Percentiles rank a stretch among this genome's conserved stretches.
Evolutionary conservation across 2,797 vertebrate genomes (phyloP).

Genomic region (Odontamblyopus lacepedii): DNA sequence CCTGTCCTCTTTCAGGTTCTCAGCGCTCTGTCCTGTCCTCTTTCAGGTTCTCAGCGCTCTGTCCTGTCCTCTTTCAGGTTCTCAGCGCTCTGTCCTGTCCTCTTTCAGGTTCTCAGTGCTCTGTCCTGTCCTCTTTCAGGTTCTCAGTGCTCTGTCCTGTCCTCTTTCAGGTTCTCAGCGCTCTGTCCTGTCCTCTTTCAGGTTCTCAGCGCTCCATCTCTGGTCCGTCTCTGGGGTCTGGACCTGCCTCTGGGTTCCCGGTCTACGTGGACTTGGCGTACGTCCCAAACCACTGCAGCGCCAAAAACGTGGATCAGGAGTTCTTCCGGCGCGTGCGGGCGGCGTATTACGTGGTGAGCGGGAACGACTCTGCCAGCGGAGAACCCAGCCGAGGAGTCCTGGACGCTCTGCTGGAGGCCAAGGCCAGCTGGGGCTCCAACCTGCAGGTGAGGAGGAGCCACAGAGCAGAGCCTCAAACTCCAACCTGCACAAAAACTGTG

Average conservation of each 20-base stretch:
- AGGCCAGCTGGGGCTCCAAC: conserved; percentile 97
- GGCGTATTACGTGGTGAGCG: conserved; percentile 96
- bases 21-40: too few species aligned
- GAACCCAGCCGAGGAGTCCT: conserved; percentile 92
- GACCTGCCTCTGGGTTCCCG: conserved; percentile 78
- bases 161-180: conserved; percentile 73
- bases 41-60: too few species aligned
- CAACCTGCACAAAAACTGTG: too few species aligned
- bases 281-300: conserved; percentile 98
- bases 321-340: conserved; percentile 95
- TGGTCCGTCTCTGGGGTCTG: conserved; percentile 69
- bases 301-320: conserved; percentile 96
- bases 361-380: conserved; percentile 87
- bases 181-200: conserved; percentile 23
- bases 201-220: conserved; percentile 81
- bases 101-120: too few species aligned
- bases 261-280: conserved; percentile 98
- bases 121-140: neutral
- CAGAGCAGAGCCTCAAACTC: too few species aligned
- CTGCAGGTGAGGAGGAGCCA: conserved; percentile 83
- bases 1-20: too few species aligned
- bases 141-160: neutral
- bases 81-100: too few species aligned
- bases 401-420: conserved; percentile 93
- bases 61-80: too few species aligned